Percentiles rank a stretch among this genome's conserved stretches.
phyloP scores from a whole-genome alignment of 2,888 invertebrate species.

The Plemyria rubiginata region DNA sequence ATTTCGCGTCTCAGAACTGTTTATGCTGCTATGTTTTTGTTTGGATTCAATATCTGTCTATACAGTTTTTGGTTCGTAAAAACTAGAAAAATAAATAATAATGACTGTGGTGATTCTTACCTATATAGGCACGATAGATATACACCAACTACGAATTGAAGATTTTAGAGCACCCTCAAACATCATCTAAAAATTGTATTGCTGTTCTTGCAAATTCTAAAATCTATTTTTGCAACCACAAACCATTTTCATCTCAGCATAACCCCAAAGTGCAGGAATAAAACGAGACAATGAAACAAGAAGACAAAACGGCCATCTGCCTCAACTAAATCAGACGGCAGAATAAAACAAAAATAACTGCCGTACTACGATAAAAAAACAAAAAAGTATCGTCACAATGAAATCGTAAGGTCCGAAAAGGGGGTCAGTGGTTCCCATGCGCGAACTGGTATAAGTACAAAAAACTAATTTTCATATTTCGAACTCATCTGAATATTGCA shows the following conservation, averaged over 20 bases:
- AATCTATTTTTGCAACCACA: constrained; percentile 3
- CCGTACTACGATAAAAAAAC: constrained; percentile 55
- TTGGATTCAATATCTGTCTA: no score
- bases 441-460: constrained; percentile 59
- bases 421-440: constrained; percentile 77
- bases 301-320: constrained; percentile 51
- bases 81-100: no score
- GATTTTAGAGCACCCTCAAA: no score
- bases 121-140: no score
- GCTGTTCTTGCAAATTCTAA: neutral
- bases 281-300: constrained; percentile 37
- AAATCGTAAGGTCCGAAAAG: constrained; percentile 63
- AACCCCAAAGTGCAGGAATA: constrained; percentile 19
- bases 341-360: constrained; percentile 63
- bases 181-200: no score
- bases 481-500: constrained; percentile 64
- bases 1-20: no score
- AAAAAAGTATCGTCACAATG: constrained; percentile 61
- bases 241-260: constrained; percentile 33
- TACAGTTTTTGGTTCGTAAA: no score
- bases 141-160: no score
- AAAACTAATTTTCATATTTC: constrained; percentile 75
- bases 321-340: constrained; percentile 46
- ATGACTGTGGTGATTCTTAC: no score
- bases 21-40: no score